Evolutionary conservation across 2,888 invertebrate genomes (phyloP).

Genomic region (Shargacucullia verbasci): DNA sequence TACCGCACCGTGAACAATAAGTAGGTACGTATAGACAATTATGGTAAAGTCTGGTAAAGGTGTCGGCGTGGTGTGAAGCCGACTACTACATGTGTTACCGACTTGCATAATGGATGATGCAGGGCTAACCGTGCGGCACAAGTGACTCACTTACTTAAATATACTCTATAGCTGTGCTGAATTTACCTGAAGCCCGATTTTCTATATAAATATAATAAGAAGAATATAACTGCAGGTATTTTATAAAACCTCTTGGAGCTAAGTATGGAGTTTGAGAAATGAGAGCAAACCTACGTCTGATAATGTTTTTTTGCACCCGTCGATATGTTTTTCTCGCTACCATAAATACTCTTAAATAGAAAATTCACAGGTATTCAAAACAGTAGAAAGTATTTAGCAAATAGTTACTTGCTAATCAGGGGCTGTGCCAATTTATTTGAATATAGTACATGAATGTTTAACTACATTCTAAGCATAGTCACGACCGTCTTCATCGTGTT

Average conservation of each 20-base stretch:
- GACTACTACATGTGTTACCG: slow-evolving; percentile 82
- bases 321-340: too few relatives aligned
- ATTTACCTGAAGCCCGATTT: slow-evolving; percentile 14
- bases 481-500: slow-evolving; percentile 29
- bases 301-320: too few relatives aligned
- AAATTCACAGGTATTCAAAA: slow-evolving; percentile 21
- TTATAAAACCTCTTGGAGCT: too few relatives aligned
- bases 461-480: slow-evolving; percentile 32
- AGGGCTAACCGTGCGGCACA: slow-evolving; percentile 70
- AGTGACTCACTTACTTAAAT: slow-evolving; percentile 26
- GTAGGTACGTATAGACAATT: slow-evolving; percentile 79
- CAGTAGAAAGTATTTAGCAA: slow-evolving; percentile 39
- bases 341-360: too few relatives aligned
- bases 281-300: too few relatives aligned
- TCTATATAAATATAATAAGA: background rate
- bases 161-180: slow-evolving; percentile 9
- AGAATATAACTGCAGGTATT: background rate
- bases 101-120: slow-evolving; percentile 81
- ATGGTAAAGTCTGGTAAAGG: slow-evolving; percentile 80
- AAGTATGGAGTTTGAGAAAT: too few relatives aligned
- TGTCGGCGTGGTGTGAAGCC: slow-evolving; percentile 73
- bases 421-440: slow-evolving; percentile 43
- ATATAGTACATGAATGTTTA: slow-evolving; percentile 31
- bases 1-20: slow-evolving; percentile 68
- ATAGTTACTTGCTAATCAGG: slow-evolving; percentile 39